These are phyloP conservation scores for Ceratosolen fusciceps DNA, from an alignment of 1,140 invertebrate species.

Conservation along the genomic window DNA sequence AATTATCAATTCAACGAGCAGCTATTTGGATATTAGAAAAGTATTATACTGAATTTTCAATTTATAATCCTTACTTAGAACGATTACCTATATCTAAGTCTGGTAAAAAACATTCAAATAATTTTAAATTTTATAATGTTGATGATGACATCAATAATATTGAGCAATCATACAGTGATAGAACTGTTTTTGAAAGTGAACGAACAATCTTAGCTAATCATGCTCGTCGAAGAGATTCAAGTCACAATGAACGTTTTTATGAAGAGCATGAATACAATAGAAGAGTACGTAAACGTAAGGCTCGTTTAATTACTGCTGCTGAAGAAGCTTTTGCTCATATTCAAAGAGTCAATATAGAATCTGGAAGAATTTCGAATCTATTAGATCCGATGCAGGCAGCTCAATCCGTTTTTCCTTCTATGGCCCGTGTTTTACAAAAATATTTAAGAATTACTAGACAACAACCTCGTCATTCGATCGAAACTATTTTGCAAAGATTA, in stretches of 20 bases:
- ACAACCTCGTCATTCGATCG: slow-evolving; percentile 94
- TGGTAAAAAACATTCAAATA: slow-evolving; percentile 79
- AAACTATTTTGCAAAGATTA: slow-evolving; percentile 89
- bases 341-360: slow-evolving; percentile 81
- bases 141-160: slow-evolving; percentile 82
- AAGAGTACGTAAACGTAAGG: slow-evolving; percentile 90
- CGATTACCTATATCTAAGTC: slow-evolving; percentile 89
- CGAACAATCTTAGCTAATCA: slow-evolving; percentile 80
- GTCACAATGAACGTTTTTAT: slow-evolving; percentile 97
- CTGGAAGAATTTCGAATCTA: slow-evolving; percentile 73
- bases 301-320: slow-evolving; percentile 90
- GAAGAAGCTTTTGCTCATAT: slow-evolving; percentile 99
- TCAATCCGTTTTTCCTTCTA: slow-evolving; percentile 96
- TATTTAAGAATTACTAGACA: slow-evolving; percentile 95
- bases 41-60: slow-evolving; percentile 93
- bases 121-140: slow-evolving; percentile 98
- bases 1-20: slow-evolving; percentile 94
- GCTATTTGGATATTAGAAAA: slow-evolving; percentile 94
- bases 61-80: slow-evolving; percentile 97
- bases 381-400: slow-evolving; percentile 96
- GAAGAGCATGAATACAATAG: slow-evolving; percentile 98
- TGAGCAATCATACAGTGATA: slow-evolving; percentile 69
- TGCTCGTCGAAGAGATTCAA: slow-evolving; percentile 84
- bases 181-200: slow-evolving; percentile 74
- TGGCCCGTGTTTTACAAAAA: slow-evolving; percentile 95